phyloP scores from a whole-genome alignment of 2,113 vertebrate genomes.

The Capra hircus region DNA sequence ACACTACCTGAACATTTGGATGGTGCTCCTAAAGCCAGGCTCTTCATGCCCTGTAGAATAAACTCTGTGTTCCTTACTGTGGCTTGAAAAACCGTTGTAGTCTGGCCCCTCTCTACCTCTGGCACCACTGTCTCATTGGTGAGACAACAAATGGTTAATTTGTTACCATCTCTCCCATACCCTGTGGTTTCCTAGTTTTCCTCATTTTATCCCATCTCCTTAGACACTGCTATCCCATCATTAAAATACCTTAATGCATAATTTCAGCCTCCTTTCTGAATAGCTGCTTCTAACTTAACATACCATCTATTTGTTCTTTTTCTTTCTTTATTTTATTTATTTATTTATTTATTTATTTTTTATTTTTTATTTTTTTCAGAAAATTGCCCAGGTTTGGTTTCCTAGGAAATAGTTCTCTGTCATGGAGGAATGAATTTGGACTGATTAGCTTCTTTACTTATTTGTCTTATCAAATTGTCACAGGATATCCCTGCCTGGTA shows the following conservation, averaged over 20 bases:
- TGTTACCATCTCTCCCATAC: not conserved
- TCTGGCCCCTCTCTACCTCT: not conserved
- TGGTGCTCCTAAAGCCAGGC: not conserved
- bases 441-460: slow-evolving; percentile 48
- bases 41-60: not conserved
- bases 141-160: not conserved
- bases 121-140: not conserved
- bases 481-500: not conserved
- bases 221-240: not conserved
- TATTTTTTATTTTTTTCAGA: not conserved
- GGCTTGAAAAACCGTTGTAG: not conserved
- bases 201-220: not conserved
- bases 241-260: slow-evolving; percentile 34
- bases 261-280: slow-evolving; percentile 39
- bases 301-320: slow-evolving; percentile 58
- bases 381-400: slow-evolving; percentile 57
- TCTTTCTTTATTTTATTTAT: not conserved
- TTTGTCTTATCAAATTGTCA: slow-evolving; percentile 34
- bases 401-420: slow-evolving; percentile 52
- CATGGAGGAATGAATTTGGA: slow-evolving; percentile 45
- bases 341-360: too few relatives aligned
- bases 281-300: slow-evolving; percentile 50
- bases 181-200: not conserved
- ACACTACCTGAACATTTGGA: not conserved
- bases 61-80: not conserved